These are phyloP conservation scores for Scolopax rusticola DNA, from an alignment of 2,797 vertebrate genomes.

Conservation along the genomic window DNA sequence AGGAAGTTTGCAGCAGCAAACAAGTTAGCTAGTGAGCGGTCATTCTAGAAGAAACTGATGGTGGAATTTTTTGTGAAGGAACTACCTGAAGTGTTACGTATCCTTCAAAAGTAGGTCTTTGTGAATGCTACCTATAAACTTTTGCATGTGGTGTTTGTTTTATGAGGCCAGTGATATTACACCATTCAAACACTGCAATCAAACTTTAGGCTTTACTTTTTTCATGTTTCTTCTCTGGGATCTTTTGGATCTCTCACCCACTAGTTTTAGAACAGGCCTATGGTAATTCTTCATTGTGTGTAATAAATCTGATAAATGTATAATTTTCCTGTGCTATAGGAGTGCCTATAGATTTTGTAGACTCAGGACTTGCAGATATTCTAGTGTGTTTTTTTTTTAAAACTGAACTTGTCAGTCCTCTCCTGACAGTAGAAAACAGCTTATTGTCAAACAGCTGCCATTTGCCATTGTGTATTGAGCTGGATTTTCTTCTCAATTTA, in stretches of 20 bases:
- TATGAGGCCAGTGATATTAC: not conserved
- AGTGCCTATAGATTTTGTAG: not conserved
- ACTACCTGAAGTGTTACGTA: not conserved
- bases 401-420: not conserved
- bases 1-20: not conserved
- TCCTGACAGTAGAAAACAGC: not conserved
- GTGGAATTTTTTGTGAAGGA: not conserved
- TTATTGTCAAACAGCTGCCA: not conserved
- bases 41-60: not conserved
- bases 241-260: not conserved
- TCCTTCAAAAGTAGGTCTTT: not conserved
- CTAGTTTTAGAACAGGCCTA: not conserved
- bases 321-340: not conserved
- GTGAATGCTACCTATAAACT: not conserved
- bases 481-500: not conserved
- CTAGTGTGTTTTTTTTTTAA: not conserved
- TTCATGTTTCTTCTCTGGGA: not conserved
- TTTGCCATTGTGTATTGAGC: not conserved
- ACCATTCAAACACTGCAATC: not conserved
- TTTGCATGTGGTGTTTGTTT: not conserved
- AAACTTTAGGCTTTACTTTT: not conserved
- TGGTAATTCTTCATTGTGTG: not conserved
- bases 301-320: not conserved
- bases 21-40: not conserved
- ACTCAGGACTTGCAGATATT: not conserved